Evolutionary conservation across 2,888 invertebrate genomes (phyloP).

Genomic region (Lymantria monacha): DNA sequence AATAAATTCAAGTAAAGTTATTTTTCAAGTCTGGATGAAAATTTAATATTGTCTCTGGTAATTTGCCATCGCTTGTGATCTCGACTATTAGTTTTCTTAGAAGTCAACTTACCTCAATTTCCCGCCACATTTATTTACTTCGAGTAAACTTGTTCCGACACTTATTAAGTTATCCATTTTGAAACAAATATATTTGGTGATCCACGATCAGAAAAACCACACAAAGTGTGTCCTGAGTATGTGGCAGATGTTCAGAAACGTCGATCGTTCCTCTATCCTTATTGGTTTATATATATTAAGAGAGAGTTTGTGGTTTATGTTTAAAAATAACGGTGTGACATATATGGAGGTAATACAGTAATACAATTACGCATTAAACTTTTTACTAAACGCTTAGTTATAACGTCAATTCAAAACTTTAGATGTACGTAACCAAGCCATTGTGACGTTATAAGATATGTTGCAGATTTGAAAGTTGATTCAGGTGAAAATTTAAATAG

Average conservation of each 20-base stretch:
- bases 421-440: neutral
- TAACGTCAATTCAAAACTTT: neutral
- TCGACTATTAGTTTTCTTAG: too few relatives aligned
- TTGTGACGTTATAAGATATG: neutral
- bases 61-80: too few relatives aligned
- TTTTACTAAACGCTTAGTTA: neutral
- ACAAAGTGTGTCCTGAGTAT: constrained; percentile 6
- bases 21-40: too few relatives aligned
- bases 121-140: constrained; percentile 2
- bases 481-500: too few relatives aligned
- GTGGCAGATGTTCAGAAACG: constrained; percentile 10
- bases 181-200: constrained; percentile 1
- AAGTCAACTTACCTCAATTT: constrained; percentile 1
- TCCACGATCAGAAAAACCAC: constrained; percentile 6
- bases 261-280: neutral
- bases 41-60: too few relatives aligned
- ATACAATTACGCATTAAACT: neutral
- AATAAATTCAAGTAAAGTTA: too few relatives aligned
- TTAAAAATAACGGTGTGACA: too few relatives aligned
- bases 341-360: neutral
- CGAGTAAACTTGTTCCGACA: constrained; percentile 5
- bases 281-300: constrained; percentile 1
- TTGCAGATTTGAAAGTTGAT: neutral
- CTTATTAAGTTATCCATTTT: constrained; percentile 13
- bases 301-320: neutral